These are phyloP conservation scores for Magallana nippona DNA, from an alignment of 2,888 invertebrate species.

Conservation along the genomic window DNA sequence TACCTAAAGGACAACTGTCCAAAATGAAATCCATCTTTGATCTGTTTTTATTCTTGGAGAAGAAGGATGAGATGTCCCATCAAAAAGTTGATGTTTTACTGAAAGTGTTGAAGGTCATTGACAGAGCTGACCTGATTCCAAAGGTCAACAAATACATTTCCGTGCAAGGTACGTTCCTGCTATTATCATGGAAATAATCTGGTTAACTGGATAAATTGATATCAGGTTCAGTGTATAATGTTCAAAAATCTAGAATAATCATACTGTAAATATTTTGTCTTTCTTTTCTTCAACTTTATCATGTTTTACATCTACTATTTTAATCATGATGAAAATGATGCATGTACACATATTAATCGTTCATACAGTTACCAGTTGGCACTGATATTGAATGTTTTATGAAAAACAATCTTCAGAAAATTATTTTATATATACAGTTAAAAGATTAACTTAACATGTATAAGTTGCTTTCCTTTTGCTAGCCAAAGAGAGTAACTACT, in stretches of 20 bases:
- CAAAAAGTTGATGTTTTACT: slow-evolving; percentile 50
- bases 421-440: too few relatives aligned
- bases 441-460: too few relatives aligned
- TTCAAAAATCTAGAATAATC: neutral
- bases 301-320: too few relatives aligned
- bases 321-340: too few relatives aligned
- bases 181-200: neutral
- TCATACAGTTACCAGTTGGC: too few relatives aligned
- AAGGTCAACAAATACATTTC: slow-evolving; percentile 53
- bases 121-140: slow-evolving; percentile 54
- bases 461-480: too few relatives aligned
- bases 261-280: too few relatives aligned
- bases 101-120: slow-evolving; percentile 53
- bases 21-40: slow-evolving; percentile 52
- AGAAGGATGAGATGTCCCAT: slow-evolving; percentile 54
- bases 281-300: too few relatives aligned
- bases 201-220: neutral
- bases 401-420: too few relatives aligned
- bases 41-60: slow-evolving; percentile 59
- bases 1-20: slow-evolving; percentile 44
- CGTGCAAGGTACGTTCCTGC: slow-evolving; percentile 39
- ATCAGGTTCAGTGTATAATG: neutral
- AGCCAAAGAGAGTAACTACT: too few relatives aligned
- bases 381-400: too few relatives aligned
- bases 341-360: too few relatives aligned